A percentile compares a stretch with the other conserved stretches of the same genome.
Conservation (phyloP, 2,888 invertebrate species). For the Perizoma flavofasciatum region DNA sequence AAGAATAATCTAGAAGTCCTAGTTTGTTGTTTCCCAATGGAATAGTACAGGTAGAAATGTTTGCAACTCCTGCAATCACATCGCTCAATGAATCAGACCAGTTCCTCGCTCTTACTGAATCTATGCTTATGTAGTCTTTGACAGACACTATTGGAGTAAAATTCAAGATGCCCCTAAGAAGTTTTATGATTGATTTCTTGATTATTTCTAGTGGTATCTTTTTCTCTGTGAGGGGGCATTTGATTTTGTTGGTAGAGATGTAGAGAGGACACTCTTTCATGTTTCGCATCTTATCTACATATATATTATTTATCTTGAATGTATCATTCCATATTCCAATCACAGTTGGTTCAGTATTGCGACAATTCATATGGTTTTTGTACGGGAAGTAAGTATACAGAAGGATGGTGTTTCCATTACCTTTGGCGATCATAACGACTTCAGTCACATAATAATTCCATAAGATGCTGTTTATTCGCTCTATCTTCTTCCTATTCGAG, state of each 20-base stretch:
- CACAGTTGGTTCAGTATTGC: conserved; percentile 54
- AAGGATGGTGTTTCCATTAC: conserved; percentile 43
- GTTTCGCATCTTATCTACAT: conserved; percentile 62
- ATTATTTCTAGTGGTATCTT: conserved; percentile 62
- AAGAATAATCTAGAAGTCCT: conserved; percentile 59
- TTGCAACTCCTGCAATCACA: conserved; percentile 58
- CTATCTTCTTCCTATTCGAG: conserved; percentile 49
- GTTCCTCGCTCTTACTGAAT: conserved; percentile 61
- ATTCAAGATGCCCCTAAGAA: conserved; percentile 62
- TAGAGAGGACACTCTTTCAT: conserved; percentile 67
- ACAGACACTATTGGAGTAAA: conserved; percentile 61
- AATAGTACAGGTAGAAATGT: conserved; percentile 66
- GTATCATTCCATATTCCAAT: conserved; percentile 51
- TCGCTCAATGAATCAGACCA: conserved; percentile 69
- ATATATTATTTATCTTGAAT: conserved; percentile 42
- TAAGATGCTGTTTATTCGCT: conserved; percentile 53
- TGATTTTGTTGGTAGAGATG: conserved; percentile 66
- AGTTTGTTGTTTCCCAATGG: conserved; percentile 59
- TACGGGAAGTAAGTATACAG: conserved; percentile 64
- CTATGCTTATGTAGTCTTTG: conserved; percentile 63
- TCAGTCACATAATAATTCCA: conserved; percentile 62
- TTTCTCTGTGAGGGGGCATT: conserved; percentile 54
- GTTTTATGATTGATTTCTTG: conserved; percentile 55
- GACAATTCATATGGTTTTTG: conserved; percentile 57
- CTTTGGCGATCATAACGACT: conserved; percentile 50